Conservation (phyloP, 1,140 invertebrate species). For the Drosophila lacteicornis region DNA sequence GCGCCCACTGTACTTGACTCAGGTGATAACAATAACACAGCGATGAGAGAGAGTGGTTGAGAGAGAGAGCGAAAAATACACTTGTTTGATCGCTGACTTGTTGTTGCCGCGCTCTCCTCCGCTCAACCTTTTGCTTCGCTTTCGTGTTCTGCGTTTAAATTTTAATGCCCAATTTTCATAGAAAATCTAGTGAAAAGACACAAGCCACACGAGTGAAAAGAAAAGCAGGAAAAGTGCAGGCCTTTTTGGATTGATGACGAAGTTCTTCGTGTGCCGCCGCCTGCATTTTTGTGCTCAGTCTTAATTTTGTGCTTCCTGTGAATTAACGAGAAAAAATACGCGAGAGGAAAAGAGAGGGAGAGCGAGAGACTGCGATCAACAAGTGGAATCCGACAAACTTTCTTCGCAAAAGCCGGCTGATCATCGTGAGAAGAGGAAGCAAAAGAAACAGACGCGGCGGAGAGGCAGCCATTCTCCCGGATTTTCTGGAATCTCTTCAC, state of each 20-base stretch:
- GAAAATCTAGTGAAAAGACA: conserved; percentile 45
- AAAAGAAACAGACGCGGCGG: conserved; percentile 1
- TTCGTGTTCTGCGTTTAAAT: conserved; percentile 51
- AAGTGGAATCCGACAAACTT: conserved; percentile 69
- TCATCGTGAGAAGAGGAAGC: conserved; percentile 1
- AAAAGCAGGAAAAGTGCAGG: conserved; percentile 68
- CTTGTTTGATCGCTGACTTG: conserved; percentile 48
- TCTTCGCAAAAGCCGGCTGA: conserved; percentile 75
- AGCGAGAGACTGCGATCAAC: conserved; percentile 58
- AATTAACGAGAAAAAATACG: conserved; percentile 39
- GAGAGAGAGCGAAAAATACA: conserved; percentile 25
- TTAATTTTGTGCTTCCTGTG: conserved; percentile 80
- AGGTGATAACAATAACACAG: conserved; percentile 60
- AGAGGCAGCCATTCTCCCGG: conserved; percentile 19
- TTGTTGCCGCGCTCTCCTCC: conserved; percentile 12
- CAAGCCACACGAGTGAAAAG: conserved; percentile 45
- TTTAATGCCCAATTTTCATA: conserved; percentile 59
- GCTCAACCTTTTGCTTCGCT: conserved; percentile 6
- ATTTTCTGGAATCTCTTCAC: conserved; percentile 38
- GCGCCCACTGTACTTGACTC: conserved; percentile 41
- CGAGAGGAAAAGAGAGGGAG: conserved; percentile 20
- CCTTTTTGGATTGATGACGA: conserved; percentile 33
- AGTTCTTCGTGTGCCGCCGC: conserved; percentile 40
- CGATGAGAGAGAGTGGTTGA: conserved; percentile 16
- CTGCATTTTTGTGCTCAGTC: conserved; percentile 57